Base-by-base conservation (phyloP, 2,888 invertebrate genomes). In the Metalampra italica region DNA sequence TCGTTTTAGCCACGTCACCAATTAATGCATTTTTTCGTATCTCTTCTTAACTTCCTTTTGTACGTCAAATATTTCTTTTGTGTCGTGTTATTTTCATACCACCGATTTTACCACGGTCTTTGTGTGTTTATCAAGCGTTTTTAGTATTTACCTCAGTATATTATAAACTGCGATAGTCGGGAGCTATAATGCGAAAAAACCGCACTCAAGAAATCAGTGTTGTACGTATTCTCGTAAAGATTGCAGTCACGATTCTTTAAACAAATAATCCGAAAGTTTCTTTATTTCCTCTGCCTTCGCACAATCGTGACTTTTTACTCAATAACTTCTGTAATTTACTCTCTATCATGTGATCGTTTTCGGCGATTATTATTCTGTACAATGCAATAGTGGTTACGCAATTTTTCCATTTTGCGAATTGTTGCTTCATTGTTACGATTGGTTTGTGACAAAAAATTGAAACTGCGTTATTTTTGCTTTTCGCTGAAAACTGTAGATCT, bases 21-120 rank as follows among this genome's bases (percentile, higher is more conserved):
- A 85, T 85, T 85, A 85, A 82, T 72, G 79, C 66, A 75, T 80
- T 81, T 80, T 78, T 78, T 71, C 63, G 54, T 64, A 60, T 66
- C 61, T 61, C 60, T 55, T 38, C 46, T 60, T 54, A n/a, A 57
- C 55, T 57, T 51, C 46, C 51, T 56, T 59, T 56, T 52, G 43
- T 54, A 55, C 50, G 58, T 59, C 50, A 51, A 59, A 56, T 54
- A 43, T 45, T 55, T 57, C 52, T 51, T 55, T 55, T 53, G 50
- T 53, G 45, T 43, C 39, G 46, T 49, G 11, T 44, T 38, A 43
- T 45, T 47, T 42, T 49, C 50, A n/a, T 53, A 43, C 43, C 41
- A 38, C 46, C 45, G n/a, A 39, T 30, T 12, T 15, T 29, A 14
- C 4, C 2, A 13, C 9, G 7, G 39, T 39, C 29, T 13, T 34